Evolutionary conservation across 2,113 vertebrate species (phyloP).

Genomic region (Indri indri): DNA sequence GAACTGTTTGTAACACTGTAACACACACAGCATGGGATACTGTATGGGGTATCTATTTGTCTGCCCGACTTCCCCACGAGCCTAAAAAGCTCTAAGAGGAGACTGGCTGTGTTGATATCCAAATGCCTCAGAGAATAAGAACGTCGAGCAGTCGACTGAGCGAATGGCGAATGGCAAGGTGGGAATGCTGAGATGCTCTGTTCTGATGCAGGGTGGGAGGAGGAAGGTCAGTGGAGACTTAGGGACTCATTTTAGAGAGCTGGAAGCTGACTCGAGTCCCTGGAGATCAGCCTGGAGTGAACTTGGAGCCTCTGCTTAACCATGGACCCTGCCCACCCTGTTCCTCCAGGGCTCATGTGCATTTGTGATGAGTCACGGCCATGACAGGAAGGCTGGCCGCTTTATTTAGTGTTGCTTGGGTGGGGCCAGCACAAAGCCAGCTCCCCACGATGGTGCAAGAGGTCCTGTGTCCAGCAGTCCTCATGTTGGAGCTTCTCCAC

Average conservation of each 20-base stretch:
- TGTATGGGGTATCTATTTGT: accelerated
- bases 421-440: not conserved
- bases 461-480: not conserved
- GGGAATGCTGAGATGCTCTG: not conserved
- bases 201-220: not conserved
- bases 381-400: not conserved
- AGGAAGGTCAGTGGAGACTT: not conserved
- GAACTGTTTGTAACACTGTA: not conserved
- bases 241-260: not conserved
- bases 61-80: not conserved
- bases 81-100: not conserved
- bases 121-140: not conserved
- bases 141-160: accelerated
- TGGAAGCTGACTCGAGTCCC: not conserved
- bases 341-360: not conserved
- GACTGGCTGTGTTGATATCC: not conserved
- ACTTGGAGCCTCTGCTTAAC: not conserved
- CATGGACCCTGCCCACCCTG: not conserved
- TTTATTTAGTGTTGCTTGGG: not conserved
- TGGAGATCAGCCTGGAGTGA: not conserved
- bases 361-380: not conserved
- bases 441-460: not conserved
- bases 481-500: not conserved
- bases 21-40: too few relatives aligned
- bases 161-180: not conserved